phyloP scores from a whole-genome alignment of 2,888 invertebrate genomes.

The Elysia crispata region DNA sequence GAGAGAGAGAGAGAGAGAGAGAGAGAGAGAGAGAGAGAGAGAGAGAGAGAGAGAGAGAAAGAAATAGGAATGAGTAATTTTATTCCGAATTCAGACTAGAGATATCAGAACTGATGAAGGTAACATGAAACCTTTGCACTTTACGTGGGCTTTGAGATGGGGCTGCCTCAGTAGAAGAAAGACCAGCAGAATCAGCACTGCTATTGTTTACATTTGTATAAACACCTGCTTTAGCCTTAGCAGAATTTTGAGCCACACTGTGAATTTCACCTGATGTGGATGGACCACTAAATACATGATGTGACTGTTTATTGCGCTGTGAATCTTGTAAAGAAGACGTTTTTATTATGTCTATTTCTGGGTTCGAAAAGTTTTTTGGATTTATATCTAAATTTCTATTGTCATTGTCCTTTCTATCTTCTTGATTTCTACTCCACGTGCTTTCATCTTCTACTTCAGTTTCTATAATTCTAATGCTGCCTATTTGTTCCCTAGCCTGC shows the following conservation, averaged over 20 bases:
- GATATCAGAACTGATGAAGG: conserved; percentile 44
- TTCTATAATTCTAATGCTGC: neutral
- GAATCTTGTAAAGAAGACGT: neutral
- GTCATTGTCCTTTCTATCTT: neutral
- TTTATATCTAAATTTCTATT: neutral
- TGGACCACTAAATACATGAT: neutral
- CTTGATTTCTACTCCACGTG: conserved; percentile 3
- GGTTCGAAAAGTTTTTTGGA: neutral
- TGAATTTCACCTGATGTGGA: conserved; percentile 7
- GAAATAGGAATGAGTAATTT: neutral
- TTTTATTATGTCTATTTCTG: neutral
- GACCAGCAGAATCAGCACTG: neutral
- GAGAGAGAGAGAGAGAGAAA: conserved; percentile 1
- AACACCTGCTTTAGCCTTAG: neutral
- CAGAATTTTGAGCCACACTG: neutral
- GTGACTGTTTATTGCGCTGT: neutral
- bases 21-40: conserved; percentile 4
- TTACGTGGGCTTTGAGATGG: conserved; percentile 25
- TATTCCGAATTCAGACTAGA: conserved; percentile 38
- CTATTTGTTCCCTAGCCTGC: neutral
- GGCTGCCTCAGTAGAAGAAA: neutral
- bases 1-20: conserved; percentile 9
- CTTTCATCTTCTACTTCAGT: no score
- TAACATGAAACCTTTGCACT: conserved; percentile 51
- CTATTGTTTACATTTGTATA: neutral